phyloP scores from a whole-genome alignment of 2,888 invertebrate species.

The Cyaniris semiargus region DNA sequence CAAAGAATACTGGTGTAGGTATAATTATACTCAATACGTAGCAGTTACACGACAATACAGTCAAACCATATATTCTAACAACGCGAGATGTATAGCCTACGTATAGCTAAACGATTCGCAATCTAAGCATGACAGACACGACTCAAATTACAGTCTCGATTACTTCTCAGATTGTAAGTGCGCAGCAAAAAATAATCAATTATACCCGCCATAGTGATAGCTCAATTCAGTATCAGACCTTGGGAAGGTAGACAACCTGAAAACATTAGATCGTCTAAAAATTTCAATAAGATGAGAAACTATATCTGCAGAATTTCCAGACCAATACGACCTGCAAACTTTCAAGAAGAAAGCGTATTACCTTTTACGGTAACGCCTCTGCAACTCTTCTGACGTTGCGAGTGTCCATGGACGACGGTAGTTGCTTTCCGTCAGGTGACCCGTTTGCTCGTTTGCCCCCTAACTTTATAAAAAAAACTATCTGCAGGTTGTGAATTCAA shows the following conservation, averaged over 20 bases:
- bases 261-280: neutral
- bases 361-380: too few species aligned
- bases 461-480: too few species aligned
- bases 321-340: too few species aligned
- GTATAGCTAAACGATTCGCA: conserved; percentile 19
- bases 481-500: too few species aligned
- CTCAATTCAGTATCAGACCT: neutral
- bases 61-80: neutral
- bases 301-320: too few species aligned
- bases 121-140: conserved; percentile 23
- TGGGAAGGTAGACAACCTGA: neutral
- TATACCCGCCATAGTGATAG: neutral
- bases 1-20: too few species aligned
- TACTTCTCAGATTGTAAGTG: neutral
- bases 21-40: neutral
- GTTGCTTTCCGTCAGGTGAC: too few species aligned
- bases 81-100: neutral
- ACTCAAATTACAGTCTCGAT: conserved; percentile 20
- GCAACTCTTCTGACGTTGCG: too few species aligned
- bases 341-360: too few species aligned
- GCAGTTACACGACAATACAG: neutral
- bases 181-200: conserved; percentile 22
- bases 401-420: too few species aligned
- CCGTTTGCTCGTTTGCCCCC: too few species aligned
- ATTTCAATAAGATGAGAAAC: too few species aligned